Evolutionary conservation across 2,113 vertebrate genomes (phyloP).

Genomic region (Antechinus stuartii): DNA sequence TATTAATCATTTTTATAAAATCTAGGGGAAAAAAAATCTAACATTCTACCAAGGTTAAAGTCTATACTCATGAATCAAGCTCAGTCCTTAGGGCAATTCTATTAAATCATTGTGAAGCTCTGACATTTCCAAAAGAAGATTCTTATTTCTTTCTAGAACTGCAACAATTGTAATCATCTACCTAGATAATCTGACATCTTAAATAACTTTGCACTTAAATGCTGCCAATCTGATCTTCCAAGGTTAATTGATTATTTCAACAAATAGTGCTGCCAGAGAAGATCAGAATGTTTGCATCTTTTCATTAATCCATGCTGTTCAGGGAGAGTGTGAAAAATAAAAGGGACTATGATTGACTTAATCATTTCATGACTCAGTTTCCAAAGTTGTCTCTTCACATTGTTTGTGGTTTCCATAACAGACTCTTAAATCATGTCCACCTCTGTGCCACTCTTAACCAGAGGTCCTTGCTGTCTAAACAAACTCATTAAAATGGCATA

Average conservation of each 20-base stretch:
- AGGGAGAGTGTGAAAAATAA: constrained; percentile 72
- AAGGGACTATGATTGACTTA: constrained; percentile 61
- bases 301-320: constrained; percentile 83
- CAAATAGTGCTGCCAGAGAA: constrained; percentile 82
- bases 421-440: not conserved
- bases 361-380: constrained; percentile 65
- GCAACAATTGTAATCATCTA: constrained; percentile 80
- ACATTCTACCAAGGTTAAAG: constrained; percentile 81
- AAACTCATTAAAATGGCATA: rapidly evolving
- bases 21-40: constrained; percentile 73
- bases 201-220: constrained; percentile 84
- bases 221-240: constrained; percentile 84
- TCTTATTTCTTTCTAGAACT: constrained; percentile 78
- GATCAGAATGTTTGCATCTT: constrained; percentile 83
- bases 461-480: not conserved
- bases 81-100: constrained; percentile 83
- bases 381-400: constrained; percentile 48
- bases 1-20: constrained; percentile 72
- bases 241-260: constrained; percentile 89
- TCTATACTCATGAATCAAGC: constrained; percentile 78
- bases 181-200: constrained; percentile 83
- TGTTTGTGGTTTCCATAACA: not conserved
- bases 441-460: rapidly evolving
- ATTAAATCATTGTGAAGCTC: constrained; percentile 81
- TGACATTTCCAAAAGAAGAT: constrained; percentile 80